Evolutionary conservation across 92 coral and sea anemone genomes (phyloP), one percentile per base, ranked within the genome.

Genomic region (Ricordea florida): DNA sequence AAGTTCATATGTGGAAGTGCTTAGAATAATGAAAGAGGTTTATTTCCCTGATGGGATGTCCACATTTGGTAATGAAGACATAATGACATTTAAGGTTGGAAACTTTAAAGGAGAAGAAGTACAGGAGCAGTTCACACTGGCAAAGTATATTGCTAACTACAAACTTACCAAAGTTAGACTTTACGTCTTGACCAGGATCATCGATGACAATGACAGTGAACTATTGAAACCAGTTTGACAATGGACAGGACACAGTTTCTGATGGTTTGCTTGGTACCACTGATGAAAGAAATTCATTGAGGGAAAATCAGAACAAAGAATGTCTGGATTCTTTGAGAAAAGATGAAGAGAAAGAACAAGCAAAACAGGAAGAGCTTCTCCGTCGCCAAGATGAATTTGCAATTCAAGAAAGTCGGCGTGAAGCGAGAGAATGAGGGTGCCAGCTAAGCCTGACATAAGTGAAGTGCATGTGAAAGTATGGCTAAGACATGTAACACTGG

Each of bases 11-110:
- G 46, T 3, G 32, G 43, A 59, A 16, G 45, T 59, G 66, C 26
- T 59, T 59, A 13, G 10, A n/a, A 23, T 59, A 33, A 31, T 59
- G 66, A 59, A 33, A 59, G 66, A 59, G 22, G 43, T 59, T 59
- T 59, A 50, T 59, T 59, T 59, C 46, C 66, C 66, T 10, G 66
- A 31, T 21, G 47, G 67, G 44, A 59, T 34, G 6, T 30, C 67
- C 31, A 32, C 67, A 59, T 59, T 59, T 59, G 67, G 67, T 40
- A 43, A 32, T 30, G 47, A 0, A 17, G 48, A 59, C 33, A 7
- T 59, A 21, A 59, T 59, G 67, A 59, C 48, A 59, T 59, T 59
- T 59, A 59, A 32, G 33, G 67, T 59, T 32, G 47, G 28, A 59
- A 59, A 59, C 18, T 59, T 59, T 59, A 32, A 59, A 59, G 67